A percentile compares a stretch with the other conserved stretches of the same genome.
These are phyloP conservation scores for Ricordea florida DNA, from an alignment of 92 coral and sea anemone species.

Conservation along the genomic window DNA sequence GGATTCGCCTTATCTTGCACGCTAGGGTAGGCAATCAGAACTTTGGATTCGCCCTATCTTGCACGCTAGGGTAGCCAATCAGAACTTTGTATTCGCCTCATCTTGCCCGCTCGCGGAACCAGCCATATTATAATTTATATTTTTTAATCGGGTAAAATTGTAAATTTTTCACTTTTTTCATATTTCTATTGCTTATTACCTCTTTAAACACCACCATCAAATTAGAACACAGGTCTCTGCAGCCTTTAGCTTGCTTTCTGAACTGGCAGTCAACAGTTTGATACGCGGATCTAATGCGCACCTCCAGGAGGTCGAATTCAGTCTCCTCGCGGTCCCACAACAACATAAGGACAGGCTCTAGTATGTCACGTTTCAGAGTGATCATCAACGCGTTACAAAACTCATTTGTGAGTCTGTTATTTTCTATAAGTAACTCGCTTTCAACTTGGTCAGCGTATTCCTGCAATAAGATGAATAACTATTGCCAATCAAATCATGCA, in stretches of 20 bases:
- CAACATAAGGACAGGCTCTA: slow-evolving; percentile 9
- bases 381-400: slow-evolving; percentile 19
- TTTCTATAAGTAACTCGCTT: slow-evolving; percentile 32
- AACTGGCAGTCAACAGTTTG: slow-evolving; percentile 9
- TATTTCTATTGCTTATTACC: too few species aligned
- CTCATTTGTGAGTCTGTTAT: slow-evolving; percentile 35
- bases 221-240: background rate
- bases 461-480: slow-evolving; percentile 1
- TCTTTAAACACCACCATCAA: too few species aligned
- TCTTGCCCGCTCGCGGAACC: too few species aligned
- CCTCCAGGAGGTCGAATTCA: slow-evolving; percentile 14
- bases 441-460: slow-evolving; percentile 44
- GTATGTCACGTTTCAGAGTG: too few species aligned
- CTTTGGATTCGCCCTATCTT: too few species aligned
- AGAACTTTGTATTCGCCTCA: too few species aligned
- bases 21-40: too few species aligned
- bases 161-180: too few species aligned
- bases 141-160: too few species aligned
- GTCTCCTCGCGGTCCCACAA: background rate
- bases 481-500: background rate
- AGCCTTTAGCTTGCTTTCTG: background rate
- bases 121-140: too few species aligned
- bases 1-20: too few species aligned
- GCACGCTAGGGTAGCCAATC: too few species aligned
- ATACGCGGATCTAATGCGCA: slow-evolving; percentile 23